Base-by-base conservation (phyloP, 2,797 vertebrate species). In the Masticophis lateralis region DNA sequence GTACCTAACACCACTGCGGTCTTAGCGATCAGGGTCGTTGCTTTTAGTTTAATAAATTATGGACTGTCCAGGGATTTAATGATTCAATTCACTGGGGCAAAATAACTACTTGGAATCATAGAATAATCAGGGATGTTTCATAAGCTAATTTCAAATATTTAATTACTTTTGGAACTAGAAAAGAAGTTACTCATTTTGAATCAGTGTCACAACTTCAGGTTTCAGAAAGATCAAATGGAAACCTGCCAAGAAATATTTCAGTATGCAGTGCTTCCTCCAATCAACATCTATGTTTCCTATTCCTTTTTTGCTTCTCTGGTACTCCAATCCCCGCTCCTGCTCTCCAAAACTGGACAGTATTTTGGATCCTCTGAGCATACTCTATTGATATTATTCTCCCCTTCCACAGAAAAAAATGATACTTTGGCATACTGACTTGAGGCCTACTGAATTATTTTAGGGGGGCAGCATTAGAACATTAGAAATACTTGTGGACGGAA, bases 1-100 rank as follows among this genome's bases (percentile, higher is more conserved):
- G 4, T 53, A 91, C 43, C 69, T 79, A 0, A 0, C 18, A 43
- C 47, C 47, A n/a, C 13, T 47, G 47, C 13, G 2, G 16, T 56
- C 55, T 87, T 87, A 74, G 55, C 55, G 2, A 60, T 11, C 0
- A 11, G 2, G 18, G 59, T 86, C 86, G 57, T 93, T 37, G 93
- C 47, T 55, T 32, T 57, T 69, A 27, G 32, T 22, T 55, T 74
- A 47, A 63, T 28, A 79, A 79, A 69, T 47, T 43, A 88, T 88
- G 28, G 90, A 28, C 18, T 13, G 43, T 28, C 14, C 20, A 27
- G 28, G 20, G 2, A 51, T 74, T 43, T 53, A 60, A n/a, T 27
- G 12, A 37, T 79, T 53, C 20, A 9, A 37, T 60, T 60, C 20
- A 14, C 13, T 32, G 53, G 43, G 32, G 61, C 61, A 86, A 93